Evolutionary conservation across 2,797 vertebrate species (phyloP).

Genomic region (Amblyopsis hoosieri): DNA sequence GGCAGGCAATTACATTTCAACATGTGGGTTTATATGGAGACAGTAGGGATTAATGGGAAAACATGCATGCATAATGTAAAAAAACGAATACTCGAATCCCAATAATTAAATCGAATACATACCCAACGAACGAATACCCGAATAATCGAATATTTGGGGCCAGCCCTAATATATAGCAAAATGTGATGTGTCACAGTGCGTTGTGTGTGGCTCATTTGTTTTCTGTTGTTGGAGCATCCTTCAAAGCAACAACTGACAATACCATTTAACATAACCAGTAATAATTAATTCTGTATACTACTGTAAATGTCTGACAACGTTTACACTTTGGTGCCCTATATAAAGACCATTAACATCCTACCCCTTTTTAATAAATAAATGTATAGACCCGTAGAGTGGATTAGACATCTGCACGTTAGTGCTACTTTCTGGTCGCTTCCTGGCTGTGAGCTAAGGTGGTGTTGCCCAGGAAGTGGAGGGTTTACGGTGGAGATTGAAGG

Average conservation of each 20-base stretch:
- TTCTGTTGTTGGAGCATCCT: constrained; percentile 4
- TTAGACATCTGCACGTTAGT: neutral
- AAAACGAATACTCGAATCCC: too few species aligned
- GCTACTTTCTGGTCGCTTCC: constrained; percentile 18
- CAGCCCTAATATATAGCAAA: neutral
- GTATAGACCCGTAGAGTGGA: constrained; percentile 13
- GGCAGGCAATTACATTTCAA: too few species aligned
- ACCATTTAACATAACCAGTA: too few species aligned
- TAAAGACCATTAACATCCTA: constrained; percentile 18
- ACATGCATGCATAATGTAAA: too few species aligned
- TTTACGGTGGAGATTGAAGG: constrained; percentile 10
- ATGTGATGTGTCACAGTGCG: constrained; percentile 7
- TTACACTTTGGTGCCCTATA: constrained; percentile 5
- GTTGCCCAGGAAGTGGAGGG: neutral
- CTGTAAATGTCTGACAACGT: too few species aligned
- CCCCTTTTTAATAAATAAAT: constrained; percentile 14
- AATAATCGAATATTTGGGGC: too few species aligned
- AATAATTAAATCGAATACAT: too few species aligned
- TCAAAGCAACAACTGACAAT: constrained; percentile 23
- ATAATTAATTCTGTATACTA: too few species aligned
- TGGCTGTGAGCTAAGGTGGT: constrained; percentile 8
- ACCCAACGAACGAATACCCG: too few species aligned
- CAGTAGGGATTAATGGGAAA: too few species aligned
- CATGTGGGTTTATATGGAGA: too few species aligned
- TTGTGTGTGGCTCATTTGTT: constrained; percentile 24